Conservation (phyloP, 2,113 vertebrate genomes). For the Urocynchramus pylzowi region DNA sequence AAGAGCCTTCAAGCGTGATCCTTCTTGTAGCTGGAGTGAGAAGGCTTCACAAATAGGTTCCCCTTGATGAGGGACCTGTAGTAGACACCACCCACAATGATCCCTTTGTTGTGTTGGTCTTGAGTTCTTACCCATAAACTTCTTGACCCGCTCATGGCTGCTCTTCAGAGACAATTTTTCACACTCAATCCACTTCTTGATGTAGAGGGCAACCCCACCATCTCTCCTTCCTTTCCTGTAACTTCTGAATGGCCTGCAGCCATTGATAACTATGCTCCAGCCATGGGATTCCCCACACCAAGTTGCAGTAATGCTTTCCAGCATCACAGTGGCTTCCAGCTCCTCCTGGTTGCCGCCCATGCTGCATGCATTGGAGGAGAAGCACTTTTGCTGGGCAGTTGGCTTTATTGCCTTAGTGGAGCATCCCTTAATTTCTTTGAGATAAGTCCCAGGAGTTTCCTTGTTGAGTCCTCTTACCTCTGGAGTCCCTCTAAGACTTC, state of each 20-base stretch:
- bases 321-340: accelerated
- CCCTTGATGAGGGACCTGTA: background rate
- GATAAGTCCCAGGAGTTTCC: accelerated
- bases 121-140: background rate
- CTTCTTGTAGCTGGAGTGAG: background rate
- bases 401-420: accelerated
- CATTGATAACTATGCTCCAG: accelerated
- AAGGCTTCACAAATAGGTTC: background rate
- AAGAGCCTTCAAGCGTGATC: accelerated
- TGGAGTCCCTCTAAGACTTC: background rate
- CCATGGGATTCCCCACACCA: background rate
- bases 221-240: background rate
- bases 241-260: background rate
- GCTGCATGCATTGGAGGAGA: background rate
- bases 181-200: background rate
- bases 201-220: accelerated
- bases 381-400: background rate
- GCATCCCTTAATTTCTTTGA: background rate
- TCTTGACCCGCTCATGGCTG: background rate
- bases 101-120: background rate
- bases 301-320: background rate
- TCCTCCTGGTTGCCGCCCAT: background rate
- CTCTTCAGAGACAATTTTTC: background rate
- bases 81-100: too few relatives aligned
- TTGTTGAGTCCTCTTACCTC: background rate